Percentiles rank a stretch among this genome's conserved stretches.
Conservation (phyloP, 1,140 invertebrate genomes). For the Camponotus vicinus region DNA sequence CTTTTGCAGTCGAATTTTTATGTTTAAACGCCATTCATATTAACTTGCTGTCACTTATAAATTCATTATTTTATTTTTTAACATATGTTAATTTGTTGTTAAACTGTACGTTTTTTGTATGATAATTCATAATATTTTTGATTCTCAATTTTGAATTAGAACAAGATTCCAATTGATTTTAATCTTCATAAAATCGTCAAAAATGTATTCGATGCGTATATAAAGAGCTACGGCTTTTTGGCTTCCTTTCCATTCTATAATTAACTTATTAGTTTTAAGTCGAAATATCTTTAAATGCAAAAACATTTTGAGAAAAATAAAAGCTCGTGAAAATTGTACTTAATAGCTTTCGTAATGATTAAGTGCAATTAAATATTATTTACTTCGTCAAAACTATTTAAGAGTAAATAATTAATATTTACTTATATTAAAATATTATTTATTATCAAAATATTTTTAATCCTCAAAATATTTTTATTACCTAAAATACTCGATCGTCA, state of each 20-base stretch:
- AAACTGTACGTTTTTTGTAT: background rate
- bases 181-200: background rate
- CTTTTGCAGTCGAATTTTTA: background rate
- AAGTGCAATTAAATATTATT: background rate
- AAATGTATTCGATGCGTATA: background rate
- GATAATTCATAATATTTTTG: background rate
- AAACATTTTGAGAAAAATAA: conserved; percentile 1
- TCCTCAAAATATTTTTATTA: background rate
- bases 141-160: background rate
- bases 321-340: background rate
- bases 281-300: background rate
- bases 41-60: background rate
- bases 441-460: background rate
- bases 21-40: background rate
- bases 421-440: too few relatives aligned
- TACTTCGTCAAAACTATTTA: too few relatives aligned
- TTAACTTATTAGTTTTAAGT: background rate
- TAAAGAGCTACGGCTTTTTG: background rate
- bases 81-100: background rate
- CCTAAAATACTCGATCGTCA: background rate
- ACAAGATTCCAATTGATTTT: background rate
- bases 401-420: too few relatives aligned
- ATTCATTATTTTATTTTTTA: conserved; percentile 3
- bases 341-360: background rate
- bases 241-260: background rate